Evolutionary conservation across 2,888 invertebrate species (phyloP).

Genomic region (Stenodema calcarata): DNA sequence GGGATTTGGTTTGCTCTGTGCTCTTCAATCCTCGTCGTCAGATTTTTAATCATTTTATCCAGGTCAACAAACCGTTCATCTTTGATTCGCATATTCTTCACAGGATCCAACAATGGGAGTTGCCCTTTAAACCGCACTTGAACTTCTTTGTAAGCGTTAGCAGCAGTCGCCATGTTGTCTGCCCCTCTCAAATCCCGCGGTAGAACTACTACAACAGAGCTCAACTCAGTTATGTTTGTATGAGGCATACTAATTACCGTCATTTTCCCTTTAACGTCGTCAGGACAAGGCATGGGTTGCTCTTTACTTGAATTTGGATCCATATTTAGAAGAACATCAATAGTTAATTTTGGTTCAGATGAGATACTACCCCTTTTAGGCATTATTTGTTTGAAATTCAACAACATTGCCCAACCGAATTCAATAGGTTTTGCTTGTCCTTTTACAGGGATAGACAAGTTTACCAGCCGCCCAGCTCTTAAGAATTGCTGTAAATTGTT

Average conservation of each 20-base stretch:
- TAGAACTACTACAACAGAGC: slow-evolving; percentile 70
- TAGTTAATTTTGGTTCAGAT: slow-evolving; percentile 37
- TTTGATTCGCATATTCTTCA: slow-evolving; percentile 94
- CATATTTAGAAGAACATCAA: slow-evolving; percentile 49
- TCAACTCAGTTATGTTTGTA: slow-evolving; percentile 82
- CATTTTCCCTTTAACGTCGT: slow-evolving; percentile 72
- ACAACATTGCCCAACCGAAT: slow-evolving; percentile 96
- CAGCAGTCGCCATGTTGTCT: slow-evolving; percentile 84
- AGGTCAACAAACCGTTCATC: slow-evolving; percentile 81
- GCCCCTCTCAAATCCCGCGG: slow-evolving; percentile 86
- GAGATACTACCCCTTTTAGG: slow-evolving; percentile 22
- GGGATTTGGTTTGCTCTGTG: slow-evolving; percentile 83
- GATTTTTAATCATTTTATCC: slow-evolving; percentile 79
- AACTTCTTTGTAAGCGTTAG: slow-evolving; percentile 83
- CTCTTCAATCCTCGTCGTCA: slow-evolving; percentile 81
- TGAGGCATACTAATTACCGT: slow-evolving; percentile 89
- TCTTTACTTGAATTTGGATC: slow-evolving; percentile 48
- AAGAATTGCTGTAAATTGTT: slow-evolving; percentile 87
- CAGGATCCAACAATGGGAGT: slow-evolving; percentile 88
- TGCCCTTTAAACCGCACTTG: slow-evolving; percentile 87
- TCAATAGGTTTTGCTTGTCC: slow-evolving; percentile 70
- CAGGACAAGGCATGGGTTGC: slow-evolving; percentile 53
- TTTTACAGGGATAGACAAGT: slow-evolving; percentile 29
- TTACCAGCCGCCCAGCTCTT: slow-evolving; percentile 77
- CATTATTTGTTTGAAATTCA: slow-evolving; percentile 83